Conservation (phyloP, 2,797 vertebrate genomes). For the Enteromius radiatus region DNA sequence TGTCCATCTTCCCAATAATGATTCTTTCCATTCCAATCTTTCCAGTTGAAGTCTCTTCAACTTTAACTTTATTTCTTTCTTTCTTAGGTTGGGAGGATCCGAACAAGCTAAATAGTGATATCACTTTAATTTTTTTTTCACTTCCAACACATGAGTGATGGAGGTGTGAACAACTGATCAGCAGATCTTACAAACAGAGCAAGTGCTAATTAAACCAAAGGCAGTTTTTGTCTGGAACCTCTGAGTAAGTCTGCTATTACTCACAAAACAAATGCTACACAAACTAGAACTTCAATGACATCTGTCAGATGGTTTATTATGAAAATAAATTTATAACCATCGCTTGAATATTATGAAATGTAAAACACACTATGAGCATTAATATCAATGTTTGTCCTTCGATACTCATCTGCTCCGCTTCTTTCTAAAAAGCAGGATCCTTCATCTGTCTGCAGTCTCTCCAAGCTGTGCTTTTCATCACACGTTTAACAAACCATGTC, state of each 20-base stretch:
- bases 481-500: conserved; percentile 76
- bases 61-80: not conserved
- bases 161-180: conserved; percentile 41
- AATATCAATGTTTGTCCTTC: conserved; percentile 31
- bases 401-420: conserved; percentile 9
- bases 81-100: not conserved
- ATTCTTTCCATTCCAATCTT: not conserved
- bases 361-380: not conserved
- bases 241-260: conserved; percentile 21
- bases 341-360: not conserved
- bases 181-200: conserved; percentile 37
- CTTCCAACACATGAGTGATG: not conserved
- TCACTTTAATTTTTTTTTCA: not conserved
- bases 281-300: not conserved
- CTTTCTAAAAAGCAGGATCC: conserved; percentile 46
- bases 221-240: conserved; percentile 15
- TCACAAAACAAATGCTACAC: conserved; percentile 26
- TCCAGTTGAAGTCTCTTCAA: not conserved
- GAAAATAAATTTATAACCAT: not conserved
- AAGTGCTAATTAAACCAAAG: conserved; percentile 46
- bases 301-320: not conserved
- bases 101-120: not conserved
- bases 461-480: conserved; percentile 70
- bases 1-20: not conserved
- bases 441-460: conserved; percentile 69